A percentile compares a stretch with the other conserved stretches of the same genome.
Conservation (phyloP, 2,797 vertebrate genomes). For the Streptopelia turtur region DNA sequence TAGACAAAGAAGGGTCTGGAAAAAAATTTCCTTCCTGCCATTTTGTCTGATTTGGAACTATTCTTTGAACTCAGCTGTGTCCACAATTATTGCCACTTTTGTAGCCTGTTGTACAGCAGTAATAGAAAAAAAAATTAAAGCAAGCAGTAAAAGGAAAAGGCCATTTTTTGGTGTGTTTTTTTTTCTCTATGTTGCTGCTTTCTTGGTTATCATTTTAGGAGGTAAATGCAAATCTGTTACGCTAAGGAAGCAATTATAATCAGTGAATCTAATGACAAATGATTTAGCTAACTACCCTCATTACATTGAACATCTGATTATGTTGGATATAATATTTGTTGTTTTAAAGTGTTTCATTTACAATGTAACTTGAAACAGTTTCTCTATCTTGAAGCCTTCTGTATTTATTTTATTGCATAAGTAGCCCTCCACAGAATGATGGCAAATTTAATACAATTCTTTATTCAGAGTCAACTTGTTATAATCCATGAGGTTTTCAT, state of each 20-base stretch:
- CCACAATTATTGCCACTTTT: constrained; percentile 1
- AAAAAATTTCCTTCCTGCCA: constrained; percentile 30
- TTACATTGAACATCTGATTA: constrained; percentile 52
- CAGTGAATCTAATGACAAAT: constrained; percentile 63
- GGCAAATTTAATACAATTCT: background rate
- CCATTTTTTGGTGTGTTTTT: background rate
- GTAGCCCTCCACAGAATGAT: background rate
- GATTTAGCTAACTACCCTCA: constrained; percentile 52
- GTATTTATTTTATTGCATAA: background rate
- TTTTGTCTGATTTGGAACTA: constrained; percentile 28
- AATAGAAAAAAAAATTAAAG: constrained; percentile 4
- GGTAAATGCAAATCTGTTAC: constrained; percentile 6
- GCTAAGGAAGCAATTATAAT: constrained; percentile 69
- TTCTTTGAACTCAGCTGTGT: constrained; percentile 48
- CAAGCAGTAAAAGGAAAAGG: background rate
- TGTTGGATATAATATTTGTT: background rate
- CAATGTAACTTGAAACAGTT: background rate
- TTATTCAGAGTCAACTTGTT: background rate
- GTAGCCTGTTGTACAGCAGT: background rate
- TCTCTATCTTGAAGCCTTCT: constrained; percentile 7
- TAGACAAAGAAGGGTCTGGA: background rate
- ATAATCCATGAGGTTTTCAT: background rate
- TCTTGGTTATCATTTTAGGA: constrained; percentile 1
- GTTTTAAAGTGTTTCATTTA: constrained; percentile 38
- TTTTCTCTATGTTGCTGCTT: background rate